A percentile compares a stretch with the other conserved stretches of the same genome.
Conservation (phyloP, 2,113 vertebrate genomes). For the Erinaceus europaeus region DNA sequence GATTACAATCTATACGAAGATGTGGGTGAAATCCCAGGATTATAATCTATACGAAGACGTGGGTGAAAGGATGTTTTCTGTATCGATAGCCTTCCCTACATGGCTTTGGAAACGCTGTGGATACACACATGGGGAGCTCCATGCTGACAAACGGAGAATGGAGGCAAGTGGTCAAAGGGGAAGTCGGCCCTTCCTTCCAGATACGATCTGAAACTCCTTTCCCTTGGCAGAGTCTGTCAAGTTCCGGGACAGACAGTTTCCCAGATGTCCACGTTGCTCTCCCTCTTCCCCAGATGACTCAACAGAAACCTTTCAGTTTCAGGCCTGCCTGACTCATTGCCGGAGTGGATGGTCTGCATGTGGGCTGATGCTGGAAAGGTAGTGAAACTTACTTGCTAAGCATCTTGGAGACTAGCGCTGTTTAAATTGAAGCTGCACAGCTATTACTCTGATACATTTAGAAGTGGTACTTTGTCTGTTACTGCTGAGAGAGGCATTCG, state of each 20-base stretch:
- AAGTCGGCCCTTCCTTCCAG: background rate
- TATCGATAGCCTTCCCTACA: too few relatives aligned
- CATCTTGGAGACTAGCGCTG: too few relatives aligned
- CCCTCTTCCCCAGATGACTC: background rate
- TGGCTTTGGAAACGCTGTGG: too few relatives aligned
- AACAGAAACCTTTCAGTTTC: background rate
- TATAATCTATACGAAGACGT: too few relatives aligned
- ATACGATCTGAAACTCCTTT: background rate
- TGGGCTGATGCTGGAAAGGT: background rate
- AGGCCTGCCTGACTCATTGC: background rate
- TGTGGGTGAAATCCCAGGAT: background rate
- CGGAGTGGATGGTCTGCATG: background rate
- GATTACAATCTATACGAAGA: too few relatives aligned
- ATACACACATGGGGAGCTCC: too few relatives aligned
- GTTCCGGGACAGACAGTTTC: background rate
- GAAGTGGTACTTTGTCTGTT: too few relatives aligned
- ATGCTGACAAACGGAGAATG: background rate
- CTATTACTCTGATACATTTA: background rate
- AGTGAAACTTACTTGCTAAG: too few relatives aligned
- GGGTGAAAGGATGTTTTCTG: too few relatives aligned
- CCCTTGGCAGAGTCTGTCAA: background rate
- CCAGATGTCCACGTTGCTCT: background rate
- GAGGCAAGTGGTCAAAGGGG: background rate
- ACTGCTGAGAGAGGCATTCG: too few relatives aligned
- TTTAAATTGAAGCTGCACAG: background rate